Evolutionary conservation across 2,888 invertebrate genomes (phyloP).

Genomic region (Neoascia interrupta): DNA sequence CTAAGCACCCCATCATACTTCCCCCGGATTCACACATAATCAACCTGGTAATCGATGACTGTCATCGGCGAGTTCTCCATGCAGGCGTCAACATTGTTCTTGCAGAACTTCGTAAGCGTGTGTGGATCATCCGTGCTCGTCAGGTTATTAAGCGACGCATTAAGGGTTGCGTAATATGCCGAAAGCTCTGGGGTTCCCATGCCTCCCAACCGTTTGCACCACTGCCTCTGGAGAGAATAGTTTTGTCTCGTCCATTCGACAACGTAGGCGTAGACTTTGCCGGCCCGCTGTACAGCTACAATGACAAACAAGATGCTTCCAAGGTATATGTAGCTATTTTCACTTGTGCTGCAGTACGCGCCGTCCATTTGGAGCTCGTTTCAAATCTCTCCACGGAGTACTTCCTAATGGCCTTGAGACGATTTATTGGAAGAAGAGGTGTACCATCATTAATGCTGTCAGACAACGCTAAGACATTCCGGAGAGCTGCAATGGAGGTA

Average conservation of each 20-base stretch:
- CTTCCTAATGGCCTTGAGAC: constrained; percentile 7
- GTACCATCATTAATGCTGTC: not conserved
- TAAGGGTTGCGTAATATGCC: too few species aligned
- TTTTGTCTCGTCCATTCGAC: constrained; percentile 4
- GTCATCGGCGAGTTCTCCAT: too few species aligned
- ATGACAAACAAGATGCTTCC: not conserved
- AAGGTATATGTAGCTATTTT: constrained; percentile 16
- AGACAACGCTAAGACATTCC: constrained; percentile 22
- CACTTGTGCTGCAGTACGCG: constrained; percentile 7
- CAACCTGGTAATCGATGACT: too few species aligned
- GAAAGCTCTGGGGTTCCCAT: too few species aligned
- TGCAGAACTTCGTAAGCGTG: too few species aligned
- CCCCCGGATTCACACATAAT: too few species aligned
- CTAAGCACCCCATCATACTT: too few species aligned
- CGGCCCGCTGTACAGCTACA: constrained; percentile 14
- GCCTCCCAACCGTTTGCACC: too few species aligned
- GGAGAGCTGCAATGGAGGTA: constrained; percentile 16
- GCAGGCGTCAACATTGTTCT: too few species aligned
- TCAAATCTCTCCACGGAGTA: not conserved
- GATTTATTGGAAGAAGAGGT: not conserved
- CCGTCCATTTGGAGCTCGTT: constrained; percentile 18
- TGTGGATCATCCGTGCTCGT: too few species aligned
- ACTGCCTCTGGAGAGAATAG: not conserved
- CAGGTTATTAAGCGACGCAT: too few species aligned
- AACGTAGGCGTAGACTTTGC: constrained; percentile 18